Base-by-base conservation (phyloP, 2,888 invertebrate genomes). In the Tachina lurida region DNA sequence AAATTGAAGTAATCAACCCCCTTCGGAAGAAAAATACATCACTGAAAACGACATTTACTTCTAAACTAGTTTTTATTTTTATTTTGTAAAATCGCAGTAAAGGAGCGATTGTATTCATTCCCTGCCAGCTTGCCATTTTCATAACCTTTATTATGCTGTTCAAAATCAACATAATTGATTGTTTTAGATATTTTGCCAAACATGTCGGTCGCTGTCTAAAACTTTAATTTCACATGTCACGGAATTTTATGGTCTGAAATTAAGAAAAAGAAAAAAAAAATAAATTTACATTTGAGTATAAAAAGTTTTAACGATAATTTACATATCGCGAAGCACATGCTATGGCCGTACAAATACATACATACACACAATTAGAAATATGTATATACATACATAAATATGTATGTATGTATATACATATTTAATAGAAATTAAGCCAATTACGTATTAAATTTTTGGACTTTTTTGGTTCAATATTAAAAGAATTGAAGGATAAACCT, bases 121-220 rank as follows among this genome's bases (percentile, higher is more conserved):
- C 22, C 22, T 22, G 22, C 22, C 22, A 22, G 41, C 49, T 68
- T 70, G 43, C n/a, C 10, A 31, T 56, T 71, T 63, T 13, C 62
- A 39, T 67, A 74, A 80, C 58, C 67, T 80, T 68, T 39, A 49
- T 74, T 68, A 62, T 68, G 15, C 39, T 41, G 62, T 49, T 43
- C 49, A 68, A 70, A 70, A 63, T 56, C 73, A 74, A 54, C 70
- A 75, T 70, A 79, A 84, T 84, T 84, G 74, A 75, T 79, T 84
- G 65, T 67, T 70, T 47, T 5, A 45, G 19, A 31, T 31, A 10
- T 52, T 52, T 67, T 47, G 2, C 52, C 39, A 56, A 47, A 49
- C 49, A 56, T 70, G 45, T 22, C 75, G 58, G 45, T 22, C 75
- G 58, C 73, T 73, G 49, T 43, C 43, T 49, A 12, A 60, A n/a